A percentile compares a stretch with the other conserved stretches of the same genome.
These are phyloP conservation scores for Sitta europaea DNA, from an alignment of 2,113 vertebrate species.

Conservation along the genomic window DNA sequence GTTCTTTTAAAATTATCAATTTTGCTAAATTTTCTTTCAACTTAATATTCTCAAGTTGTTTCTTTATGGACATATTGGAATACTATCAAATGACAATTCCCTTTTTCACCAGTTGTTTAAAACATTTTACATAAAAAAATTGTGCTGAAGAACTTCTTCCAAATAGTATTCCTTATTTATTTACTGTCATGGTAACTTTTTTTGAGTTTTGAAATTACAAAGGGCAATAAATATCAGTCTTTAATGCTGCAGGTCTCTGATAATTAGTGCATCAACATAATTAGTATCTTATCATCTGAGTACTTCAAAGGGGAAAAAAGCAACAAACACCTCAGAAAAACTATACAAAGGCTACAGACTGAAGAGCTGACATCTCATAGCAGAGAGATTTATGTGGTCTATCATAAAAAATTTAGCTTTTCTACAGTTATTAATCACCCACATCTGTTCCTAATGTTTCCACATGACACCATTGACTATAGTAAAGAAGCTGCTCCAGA, in stretches of 20 bases:
- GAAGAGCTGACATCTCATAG: neutral
- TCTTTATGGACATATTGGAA: neutral
- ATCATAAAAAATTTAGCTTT: neutral
- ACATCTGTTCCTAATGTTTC: neutral
- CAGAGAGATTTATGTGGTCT: neutral
- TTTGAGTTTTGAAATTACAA: neutral
- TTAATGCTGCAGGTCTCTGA: neutral
- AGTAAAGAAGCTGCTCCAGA: neutral
- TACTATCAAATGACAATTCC: neutral
- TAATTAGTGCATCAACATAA: neutral
- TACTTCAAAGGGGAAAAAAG: neutral
- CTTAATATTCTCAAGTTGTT: neutral
- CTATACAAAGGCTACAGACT: neutral
- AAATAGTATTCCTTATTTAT: neutral
- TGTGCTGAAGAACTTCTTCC: neutral
- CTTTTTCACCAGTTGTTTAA: neutral
- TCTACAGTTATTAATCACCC: neutral
- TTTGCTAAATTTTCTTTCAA: neutral
- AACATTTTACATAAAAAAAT: neutral
- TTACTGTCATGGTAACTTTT: neutral
- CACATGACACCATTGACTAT: neutral
- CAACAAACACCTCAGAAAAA: neutral
- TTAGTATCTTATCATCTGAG: neutral
- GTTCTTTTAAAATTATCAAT: neutral
- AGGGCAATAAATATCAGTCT: neutral